Percentiles rank a stretch among this genome's conserved stretches.
Conservation (phyloP, 2,113 vertebrate genomes). For the Cygnus atratus region DNA sequence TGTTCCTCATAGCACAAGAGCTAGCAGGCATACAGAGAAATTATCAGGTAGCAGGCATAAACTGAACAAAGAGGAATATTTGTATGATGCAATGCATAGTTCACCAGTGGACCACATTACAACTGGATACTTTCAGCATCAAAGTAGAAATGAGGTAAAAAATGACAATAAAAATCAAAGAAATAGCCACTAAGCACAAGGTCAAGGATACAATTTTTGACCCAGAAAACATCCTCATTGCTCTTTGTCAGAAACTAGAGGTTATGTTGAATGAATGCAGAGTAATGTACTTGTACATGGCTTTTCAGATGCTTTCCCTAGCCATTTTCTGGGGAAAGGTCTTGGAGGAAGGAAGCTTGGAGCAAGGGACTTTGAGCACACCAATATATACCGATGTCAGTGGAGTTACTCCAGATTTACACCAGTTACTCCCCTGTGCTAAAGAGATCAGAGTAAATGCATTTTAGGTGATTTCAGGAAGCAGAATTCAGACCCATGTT, state of each 20-base stretch:
- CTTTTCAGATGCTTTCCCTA: background rate
- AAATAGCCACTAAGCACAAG: background rate
- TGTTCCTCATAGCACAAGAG: background rate
- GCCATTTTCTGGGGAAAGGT: background rate
- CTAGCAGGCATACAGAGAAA: background rate
- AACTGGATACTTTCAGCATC: background rate
- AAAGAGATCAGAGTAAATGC: background rate
- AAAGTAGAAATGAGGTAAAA: background rate
- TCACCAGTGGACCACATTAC: background rate
- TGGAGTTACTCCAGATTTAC: background rate
- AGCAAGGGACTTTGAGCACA: background rate
- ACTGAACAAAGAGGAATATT: background rate
- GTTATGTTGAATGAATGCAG: background rate
- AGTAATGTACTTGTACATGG: background rate
- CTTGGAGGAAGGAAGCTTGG: background rate
- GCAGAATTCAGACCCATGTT: background rate
- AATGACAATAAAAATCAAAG: background rate
- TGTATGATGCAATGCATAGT: background rate
- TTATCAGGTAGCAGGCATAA: background rate
- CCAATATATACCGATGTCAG: accelerated
- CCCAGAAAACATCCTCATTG: background rate
- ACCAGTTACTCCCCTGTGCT: background rate
- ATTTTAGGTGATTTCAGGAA: background rate
- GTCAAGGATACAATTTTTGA: background rate
- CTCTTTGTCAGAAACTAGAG: background rate